Percentiles rank a stretch among this genome's conserved stretches.
phyloP scores from a whole-genome alignment of 92 coral and sea anemone genomes.

The Epizoanthus illoricatus region DNA sequence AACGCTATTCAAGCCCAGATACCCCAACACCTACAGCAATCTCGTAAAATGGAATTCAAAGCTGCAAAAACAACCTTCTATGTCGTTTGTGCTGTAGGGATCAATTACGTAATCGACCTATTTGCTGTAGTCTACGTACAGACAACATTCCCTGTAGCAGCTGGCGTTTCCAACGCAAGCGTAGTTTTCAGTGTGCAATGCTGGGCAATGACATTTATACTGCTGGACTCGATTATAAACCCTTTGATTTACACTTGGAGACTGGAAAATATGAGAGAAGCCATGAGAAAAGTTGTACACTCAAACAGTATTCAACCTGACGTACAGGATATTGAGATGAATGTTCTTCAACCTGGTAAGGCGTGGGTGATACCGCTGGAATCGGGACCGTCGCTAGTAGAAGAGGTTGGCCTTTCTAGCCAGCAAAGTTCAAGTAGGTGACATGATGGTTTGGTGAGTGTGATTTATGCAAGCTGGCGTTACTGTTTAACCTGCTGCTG shows the following conservation, averaged over 20 bases:
- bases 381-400: no score
- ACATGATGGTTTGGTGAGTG: no score
- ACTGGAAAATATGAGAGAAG: background rate
- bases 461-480: no score
- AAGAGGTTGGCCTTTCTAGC: no score
- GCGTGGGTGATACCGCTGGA: no score
- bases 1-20: conserved; percentile 5
- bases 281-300: background rate
- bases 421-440: no score
- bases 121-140: background rate
- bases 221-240: background rate
- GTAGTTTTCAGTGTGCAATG: conserved; percentile 4
- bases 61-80: conserved; percentile 22
- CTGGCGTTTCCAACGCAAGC: background rate
- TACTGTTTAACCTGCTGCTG: no score
- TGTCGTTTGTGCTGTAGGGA: background rate
- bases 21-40: background rate
- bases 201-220: conserved; percentile 15
- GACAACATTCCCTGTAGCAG: no score
- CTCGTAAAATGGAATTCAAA: conserved; percentile 2
- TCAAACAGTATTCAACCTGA: background rate
- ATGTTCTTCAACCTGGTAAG: no score
- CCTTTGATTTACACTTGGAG: background rate
- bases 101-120: background rate
- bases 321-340: no score